These are phyloP conservation scores for Montipora cactus DNA, from an alignment of 64 coral and sea anemone species.

Conservation along the genomic window DNA sequence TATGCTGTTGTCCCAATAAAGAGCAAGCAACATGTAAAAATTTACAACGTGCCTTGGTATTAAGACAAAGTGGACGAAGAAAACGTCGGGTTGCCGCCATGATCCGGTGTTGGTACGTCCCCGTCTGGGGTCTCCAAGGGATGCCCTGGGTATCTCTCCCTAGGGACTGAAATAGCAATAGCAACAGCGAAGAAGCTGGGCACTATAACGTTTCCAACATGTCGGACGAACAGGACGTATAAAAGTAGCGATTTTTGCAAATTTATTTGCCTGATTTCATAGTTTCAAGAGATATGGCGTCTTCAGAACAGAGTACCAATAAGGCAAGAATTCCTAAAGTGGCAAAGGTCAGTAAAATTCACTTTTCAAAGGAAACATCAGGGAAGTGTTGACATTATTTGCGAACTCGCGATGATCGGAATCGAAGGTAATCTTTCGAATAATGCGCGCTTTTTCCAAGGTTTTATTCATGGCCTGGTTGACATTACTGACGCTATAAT, in stretches of 20 bases:
- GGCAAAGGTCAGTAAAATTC: conserved; percentile 63
- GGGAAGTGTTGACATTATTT: no score
- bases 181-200: neutral
- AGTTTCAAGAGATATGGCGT: conserved; percentile 31
- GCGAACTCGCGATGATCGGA: neutral
- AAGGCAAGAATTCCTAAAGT: conserved; percentile 72
- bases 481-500: neutral
- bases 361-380: neutral
- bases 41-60: neutral
- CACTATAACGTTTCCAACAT: conserved; percentile 50
- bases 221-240: conserved; percentile 2
- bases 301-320: conserved; percentile 40
- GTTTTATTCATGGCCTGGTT: neutral
- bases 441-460: neutral
- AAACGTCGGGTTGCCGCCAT: neutral
- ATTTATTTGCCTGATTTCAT: neutral
- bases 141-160: neutral
- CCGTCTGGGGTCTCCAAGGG: neutral
- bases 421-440: neutral
- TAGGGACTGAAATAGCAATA: neutral
- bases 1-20: conserved; percentile 31
- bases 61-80: neutral
- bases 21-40: neutral
- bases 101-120: neutral
- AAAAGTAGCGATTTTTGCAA: neutral